Conservation (phyloP, 92 coral and sea anemone species). For the Desmophyllum pertusum region DNA sequence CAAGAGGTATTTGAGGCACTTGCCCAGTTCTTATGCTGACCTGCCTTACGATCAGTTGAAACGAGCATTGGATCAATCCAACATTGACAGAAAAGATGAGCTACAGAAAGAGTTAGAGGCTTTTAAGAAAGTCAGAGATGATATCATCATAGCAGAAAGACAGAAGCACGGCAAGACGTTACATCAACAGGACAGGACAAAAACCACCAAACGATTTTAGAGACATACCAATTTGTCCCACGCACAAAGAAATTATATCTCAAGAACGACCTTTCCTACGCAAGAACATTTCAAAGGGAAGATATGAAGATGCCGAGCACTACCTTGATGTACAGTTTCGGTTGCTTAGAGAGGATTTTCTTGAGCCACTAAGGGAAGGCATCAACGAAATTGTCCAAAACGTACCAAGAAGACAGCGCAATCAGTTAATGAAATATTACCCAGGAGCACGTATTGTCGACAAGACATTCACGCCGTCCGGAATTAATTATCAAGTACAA, state of each 20-base stretch:
- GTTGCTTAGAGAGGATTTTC: slow-evolving; percentile 77
- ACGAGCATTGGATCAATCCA: slow-evolving; percentile 20
- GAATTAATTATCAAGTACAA: slow-evolving; percentile 56
- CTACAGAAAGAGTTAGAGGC: slow-evolving; percentile 28
- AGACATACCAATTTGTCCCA: slow-evolving; percentile 73
- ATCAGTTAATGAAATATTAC: slow-evolving; percentile 60
- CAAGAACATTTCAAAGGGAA: slow-evolving; percentile 67
- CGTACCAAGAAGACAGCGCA: slow-evolving; percentile 53
- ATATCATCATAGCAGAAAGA: slow-evolving; percentile 51
- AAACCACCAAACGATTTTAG: slow-evolving; percentile 74
- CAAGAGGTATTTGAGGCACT: slow-evolving; percentile 41
- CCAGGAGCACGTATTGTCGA: slow-evolving; percentile 51
- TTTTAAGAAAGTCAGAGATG: slow-evolving; percentile 53
- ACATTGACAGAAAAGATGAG: slow-evolving; percentile 21
- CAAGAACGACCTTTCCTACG: slow-evolving; percentile 67
- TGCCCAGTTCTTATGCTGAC: slow-evolving; percentile 64
- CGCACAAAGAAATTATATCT: slow-evolving; percentile 56
- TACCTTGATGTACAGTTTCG: slow-evolving; percentile 86
- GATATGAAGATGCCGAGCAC: slow-evolving; percentile 67
- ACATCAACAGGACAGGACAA: neutral
- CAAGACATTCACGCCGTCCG: slow-evolving; percentile 55
- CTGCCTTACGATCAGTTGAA: slow-evolving; percentile 52
- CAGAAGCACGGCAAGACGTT: slow-evolving; percentile 21
- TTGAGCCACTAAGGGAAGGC: slow-evolving; percentile 81
- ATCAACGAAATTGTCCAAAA: slow-evolving; percentile 61